Evolutionary conservation across 2,888 invertebrate species (phyloP).

Genomic region (Drosophila anomalata): DNA sequence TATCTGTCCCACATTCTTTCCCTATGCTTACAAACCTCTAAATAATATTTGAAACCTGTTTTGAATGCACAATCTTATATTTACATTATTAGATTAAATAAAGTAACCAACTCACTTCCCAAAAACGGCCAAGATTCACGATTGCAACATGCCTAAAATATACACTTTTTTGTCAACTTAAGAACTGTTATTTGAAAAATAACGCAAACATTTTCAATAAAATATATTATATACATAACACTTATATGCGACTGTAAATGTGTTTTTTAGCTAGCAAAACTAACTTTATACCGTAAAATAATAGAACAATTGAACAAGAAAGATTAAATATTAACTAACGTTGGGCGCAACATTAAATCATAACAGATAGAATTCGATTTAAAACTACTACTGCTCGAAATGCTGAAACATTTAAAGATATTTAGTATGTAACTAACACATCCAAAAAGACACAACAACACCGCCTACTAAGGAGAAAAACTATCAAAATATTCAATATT

Average conservation of each 20-base stretch:
- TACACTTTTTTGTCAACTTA: conserved; percentile 38
- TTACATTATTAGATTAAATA: conserved; percentile 23
- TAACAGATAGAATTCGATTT: conserved; percentile 46
- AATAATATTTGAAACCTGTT: neutral
- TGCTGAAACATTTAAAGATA: conserved; percentile 71
- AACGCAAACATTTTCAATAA: conserved; percentile 57
- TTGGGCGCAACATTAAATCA: conserved; percentile 46
- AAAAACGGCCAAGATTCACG: conserved; percentile 62
- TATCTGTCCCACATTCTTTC: neutral
- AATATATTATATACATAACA: conserved; percentile 41
- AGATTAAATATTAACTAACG: conserved; percentile 41
- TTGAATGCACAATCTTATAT: conserved; percentile 8
- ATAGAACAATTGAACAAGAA: conserved; percentile 57
- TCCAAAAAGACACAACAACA: conserved; percentile 43
- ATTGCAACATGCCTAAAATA: conserved; percentile 47
- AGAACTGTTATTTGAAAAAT: conserved; percentile 69
- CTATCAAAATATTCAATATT: conserved; percentile 66
- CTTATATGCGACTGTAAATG: conserved; percentile 71
- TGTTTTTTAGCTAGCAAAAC: conserved; percentile 74
- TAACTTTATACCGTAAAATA: conserved; percentile 76
- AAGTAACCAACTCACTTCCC: conserved; percentile 53
- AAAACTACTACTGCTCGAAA: conserved; percentile 67
- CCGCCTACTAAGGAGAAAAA: conserved; percentile 55
- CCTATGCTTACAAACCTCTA: neutral
- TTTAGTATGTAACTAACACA: conserved; percentile 47